Evolutionary conservation across 2,888 invertebrate genomes (phyloP), one percentile per base, ranked within the genome.

Genomic region (Melinaea menophilus): DNA sequence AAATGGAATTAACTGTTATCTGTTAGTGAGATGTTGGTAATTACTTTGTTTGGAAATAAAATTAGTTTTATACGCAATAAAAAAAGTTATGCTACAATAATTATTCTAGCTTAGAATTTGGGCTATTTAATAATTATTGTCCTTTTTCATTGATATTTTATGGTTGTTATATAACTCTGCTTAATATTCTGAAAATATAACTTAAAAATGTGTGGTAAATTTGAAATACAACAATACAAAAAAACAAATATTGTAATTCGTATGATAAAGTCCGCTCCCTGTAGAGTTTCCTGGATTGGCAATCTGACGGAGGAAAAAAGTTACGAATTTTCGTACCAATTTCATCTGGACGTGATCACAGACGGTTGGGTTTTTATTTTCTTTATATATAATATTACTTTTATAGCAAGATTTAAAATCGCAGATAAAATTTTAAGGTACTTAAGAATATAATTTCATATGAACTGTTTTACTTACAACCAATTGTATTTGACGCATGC

Each of bases 281-380:
- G 12, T 55, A 55, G 62, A 62, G 41, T 46, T 5, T 12, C 34
- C 62, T 7, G 55, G 55, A 62, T 58, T 55, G 55, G 22, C 55
- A 62, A 58, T 62, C 55, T 58, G 47, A 55, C 35, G 34, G 46
- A 31, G n/a, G 31, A 51, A 51, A 22, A 51, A 51, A 51, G 51
- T 51, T 51, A 51, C 51, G n/a, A 41, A 41, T 41, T 41, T 41
- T 13, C 31, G 51, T 51, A 7, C 51, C 51, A 51, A 51, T 51
- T 51, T 51, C 31, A 31, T 31, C 51, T 51, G 51, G 51, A 51
- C 51, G 51, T 51, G 51, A 51, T 51, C 51, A 51, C 51, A 31
- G 51, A 22, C 5, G n/a, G 22, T 51, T 22, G 51, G 31, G 31
- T 41, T 41, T 41, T 9, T 9, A 9, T 9, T 9, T 9, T 41